Conservation (phyloP, 1,140 invertebrate genomes). For the Campoletis sonorensis region DNA sequence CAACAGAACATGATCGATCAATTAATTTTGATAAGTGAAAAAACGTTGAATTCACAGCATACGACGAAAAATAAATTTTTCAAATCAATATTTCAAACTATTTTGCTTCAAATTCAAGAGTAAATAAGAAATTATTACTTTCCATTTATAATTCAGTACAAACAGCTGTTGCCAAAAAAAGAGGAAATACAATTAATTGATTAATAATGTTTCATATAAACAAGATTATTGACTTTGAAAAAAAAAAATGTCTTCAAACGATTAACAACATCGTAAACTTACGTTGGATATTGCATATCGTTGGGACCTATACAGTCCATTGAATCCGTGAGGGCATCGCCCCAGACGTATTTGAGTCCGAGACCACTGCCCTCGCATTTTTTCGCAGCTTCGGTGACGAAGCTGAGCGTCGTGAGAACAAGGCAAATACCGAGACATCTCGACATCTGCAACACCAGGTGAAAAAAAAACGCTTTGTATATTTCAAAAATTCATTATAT, state of each 20-base stretch:
- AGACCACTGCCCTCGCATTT: conserved; percentile 79
- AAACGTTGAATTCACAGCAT: no score
- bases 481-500: neutral
- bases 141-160: no score
- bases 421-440: conserved; percentile 64
- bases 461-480: conserved; percentile 28
- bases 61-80: no score
- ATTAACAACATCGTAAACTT: conserved; percentile 68
- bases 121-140: no score
- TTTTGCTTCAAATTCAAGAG: no score
- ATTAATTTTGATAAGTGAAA: no score
- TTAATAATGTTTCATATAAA: no score
- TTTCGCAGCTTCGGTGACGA: conserved; percentile 61
- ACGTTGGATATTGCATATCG: conserved; percentile 89
- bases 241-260: no score
- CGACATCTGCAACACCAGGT: conserved; percentile 64
- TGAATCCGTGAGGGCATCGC: conserved; percentile 87
- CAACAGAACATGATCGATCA: no score
- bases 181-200: neutral
- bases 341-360: conserved; percentile 88
- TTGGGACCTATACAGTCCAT: conserved; percentile 87
- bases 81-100: no score
- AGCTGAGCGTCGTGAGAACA: conserved; percentile 56
- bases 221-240: no score
- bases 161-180: no score